Conservation (phyloP, 2,888 invertebrate genomes). For the Lobophora halterata region DNA sequence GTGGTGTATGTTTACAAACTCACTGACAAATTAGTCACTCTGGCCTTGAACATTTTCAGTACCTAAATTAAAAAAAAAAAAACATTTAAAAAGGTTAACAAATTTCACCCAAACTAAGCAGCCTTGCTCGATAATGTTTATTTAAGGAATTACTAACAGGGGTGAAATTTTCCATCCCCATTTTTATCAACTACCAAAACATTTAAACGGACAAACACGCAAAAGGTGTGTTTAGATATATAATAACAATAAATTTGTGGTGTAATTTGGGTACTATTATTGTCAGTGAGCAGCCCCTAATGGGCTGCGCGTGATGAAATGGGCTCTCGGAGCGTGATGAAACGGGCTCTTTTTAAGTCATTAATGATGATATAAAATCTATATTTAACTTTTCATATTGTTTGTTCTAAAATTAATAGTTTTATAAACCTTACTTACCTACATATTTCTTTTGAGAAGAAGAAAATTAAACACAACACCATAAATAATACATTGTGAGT, state of each 20-base stretch:
- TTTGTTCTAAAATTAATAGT: too few species aligned
- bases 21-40: too few species aligned
- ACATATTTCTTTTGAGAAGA: too few species aligned
- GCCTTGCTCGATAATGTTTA: too few species aligned
- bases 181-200: slow-evolving; percentile 29
- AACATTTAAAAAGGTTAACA: too few species aligned
- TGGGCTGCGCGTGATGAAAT: slow-evolving; percentile 63
- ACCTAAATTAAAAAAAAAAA: too few species aligned
- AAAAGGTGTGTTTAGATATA: slow-evolving; percentile 54
- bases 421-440: too few species aligned
- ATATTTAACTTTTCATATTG: slow-evolving; percentile 32
- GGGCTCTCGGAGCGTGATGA: slow-evolving; percentile 65
- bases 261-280: slow-evolving; percentile 61
- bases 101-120: too few species aligned
- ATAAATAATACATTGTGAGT: too few species aligned
- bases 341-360: slow-evolving; percentile 46
- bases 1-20: too few species aligned
- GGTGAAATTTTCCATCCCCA: background rate
- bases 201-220: slow-evolving; percentile 42
- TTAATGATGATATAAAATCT: slow-evolving; percentile 34
- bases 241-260: slow-evolving; percentile 65
- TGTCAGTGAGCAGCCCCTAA: slow-evolving; percentile 56
- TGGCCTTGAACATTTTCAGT: too few species aligned
- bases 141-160: slow-evolving; percentile 4
- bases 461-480: too few species aligned